Percentiles rank a stretch among this genome's conserved stretches.
phyloP scores from a whole-genome alignment of 2,888 invertebrate genomes.

The Cremastinae sp. region DNA sequence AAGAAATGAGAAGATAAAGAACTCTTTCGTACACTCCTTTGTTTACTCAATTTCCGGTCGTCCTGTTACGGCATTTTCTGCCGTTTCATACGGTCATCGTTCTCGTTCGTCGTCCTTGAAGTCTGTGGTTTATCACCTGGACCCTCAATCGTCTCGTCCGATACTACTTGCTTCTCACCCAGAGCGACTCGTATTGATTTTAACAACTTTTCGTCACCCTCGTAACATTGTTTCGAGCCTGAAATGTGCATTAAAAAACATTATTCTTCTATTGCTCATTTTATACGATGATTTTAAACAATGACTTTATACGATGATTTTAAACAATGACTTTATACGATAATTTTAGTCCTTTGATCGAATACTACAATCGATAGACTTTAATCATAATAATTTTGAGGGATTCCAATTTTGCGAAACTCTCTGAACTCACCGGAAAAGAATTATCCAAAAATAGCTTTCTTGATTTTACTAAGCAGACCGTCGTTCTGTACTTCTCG shows the following conservation, averaged over 20 bases:
- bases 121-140: slow-evolving; percentile 67
- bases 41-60: slow-evolving; percentile 5
- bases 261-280: background rate
- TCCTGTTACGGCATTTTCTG: slow-evolving; percentile 76
- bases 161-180: slow-evolving; percentile 74
- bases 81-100: slow-evolving; percentile 73
- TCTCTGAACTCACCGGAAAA: slow-evolving; percentile 70
- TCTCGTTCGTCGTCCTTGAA: slow-evolving; percentile 32
- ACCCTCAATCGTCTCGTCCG: slow-evolving; percentile 31
- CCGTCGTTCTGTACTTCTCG: slow-evolving; percentile 79
- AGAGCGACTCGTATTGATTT: slow-evolving; percentile 84
- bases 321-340: background rate
- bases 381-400: background rate
- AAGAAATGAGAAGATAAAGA: background rate
- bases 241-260: slow-evolving; percentile 67
- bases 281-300: background rate
- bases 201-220: slow-evolving; percentile 83
- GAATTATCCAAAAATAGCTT: slow-evolving; percentile 82
- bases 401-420: background rate
- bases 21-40: slow-evolving; percentile 9
- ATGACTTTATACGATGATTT: background rate
- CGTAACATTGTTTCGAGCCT: slow-evolving; percentile 85
- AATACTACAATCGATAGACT: no score
- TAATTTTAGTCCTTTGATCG: no score
- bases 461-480: slow-evolving; percentile 83